These are phyloP conservation scores for Zygogramma bicolorata DNA, from an alignment of 2,888 invertebrate species.

Conservation along the genomic window DNA sequence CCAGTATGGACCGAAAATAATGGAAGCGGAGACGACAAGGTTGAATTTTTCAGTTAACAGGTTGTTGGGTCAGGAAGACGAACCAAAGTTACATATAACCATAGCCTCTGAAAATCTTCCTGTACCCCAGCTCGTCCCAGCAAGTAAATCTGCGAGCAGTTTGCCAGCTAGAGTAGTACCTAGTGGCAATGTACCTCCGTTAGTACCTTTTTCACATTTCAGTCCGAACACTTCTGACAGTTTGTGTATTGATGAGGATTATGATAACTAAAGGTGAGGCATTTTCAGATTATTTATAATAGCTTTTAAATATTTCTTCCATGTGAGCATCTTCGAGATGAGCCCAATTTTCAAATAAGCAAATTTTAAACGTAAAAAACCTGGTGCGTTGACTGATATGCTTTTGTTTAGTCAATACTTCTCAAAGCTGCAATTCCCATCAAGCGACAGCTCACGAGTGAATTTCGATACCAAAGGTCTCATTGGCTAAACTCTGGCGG, in stretches of 20 bases:
- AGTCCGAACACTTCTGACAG: conserved; percentile 60
- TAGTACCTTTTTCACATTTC: conserved; percentile 58
- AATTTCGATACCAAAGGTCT: too few species aligned
- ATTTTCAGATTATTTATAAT: background rate
- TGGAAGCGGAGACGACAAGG: conserved; percentile 53
- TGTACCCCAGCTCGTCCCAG: conserved; percentile 52
- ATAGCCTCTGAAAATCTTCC: conserved; percentile 52
- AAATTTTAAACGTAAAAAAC: too few species aligned
- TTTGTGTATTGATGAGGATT: conserved; percentile 67
- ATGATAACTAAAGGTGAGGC: conserved; percentile 62
- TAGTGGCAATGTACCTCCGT: conserved; percentile 36
- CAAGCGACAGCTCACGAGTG: too few species aligned
- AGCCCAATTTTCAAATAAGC: too few species aligned
- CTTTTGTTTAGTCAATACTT: too few species aligned
- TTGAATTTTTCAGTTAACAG: conserved; percentile 58
- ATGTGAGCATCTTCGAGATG: too few species aligned
- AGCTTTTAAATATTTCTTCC: too few species aligned
- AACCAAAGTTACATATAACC: conserved; percentile 53
- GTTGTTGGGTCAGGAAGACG: conserved; percentile 50
- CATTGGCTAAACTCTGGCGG: too few species aligned
- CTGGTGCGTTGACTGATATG: too few species aligned
- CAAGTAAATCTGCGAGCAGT: conserved; percentile 45
- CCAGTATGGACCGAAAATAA: conserved; percentile 61
- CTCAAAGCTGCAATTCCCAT: too few species aligned
- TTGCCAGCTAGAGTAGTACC: conserved; percentile 35